Evolutionary conservation across 2,113 vertebrate species (phyloP).

Genomic region (Erythrolamprus reginae): DNA sequence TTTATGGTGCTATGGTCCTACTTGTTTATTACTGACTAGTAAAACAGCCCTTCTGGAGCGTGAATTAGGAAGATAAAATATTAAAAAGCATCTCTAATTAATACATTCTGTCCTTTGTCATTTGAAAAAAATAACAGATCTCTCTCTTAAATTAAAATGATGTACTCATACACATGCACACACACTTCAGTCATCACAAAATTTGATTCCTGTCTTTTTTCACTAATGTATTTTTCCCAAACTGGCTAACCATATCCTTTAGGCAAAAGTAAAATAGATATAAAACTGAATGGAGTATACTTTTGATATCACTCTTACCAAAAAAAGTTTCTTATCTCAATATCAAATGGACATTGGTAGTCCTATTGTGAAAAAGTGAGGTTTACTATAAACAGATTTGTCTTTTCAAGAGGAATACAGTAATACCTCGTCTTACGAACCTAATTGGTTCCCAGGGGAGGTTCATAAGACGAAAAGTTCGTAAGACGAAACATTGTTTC

Average conservation of each 20-base stretch:
- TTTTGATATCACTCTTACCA: background rate
- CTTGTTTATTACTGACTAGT: conserved; percentile 29
- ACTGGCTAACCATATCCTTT: background rate
- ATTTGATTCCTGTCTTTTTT: background rate
- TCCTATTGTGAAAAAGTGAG: conserved; percentile 8
- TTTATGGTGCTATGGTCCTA: background rate
- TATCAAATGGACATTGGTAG: background rate
- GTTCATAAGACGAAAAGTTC: no score
- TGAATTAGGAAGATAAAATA: conserved; percentile 14
- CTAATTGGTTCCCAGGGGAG: no score
- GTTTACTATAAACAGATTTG: conserved; percentile 39
- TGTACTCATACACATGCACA: background rate
- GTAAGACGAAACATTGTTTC: no score
- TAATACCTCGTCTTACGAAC: no score
- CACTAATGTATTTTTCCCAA: conserved; percentile 3
- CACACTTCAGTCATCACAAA: background rate
- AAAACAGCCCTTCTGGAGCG: conserved; percentile 6
- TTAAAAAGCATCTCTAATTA: background rate
- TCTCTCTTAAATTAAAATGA: background rate
- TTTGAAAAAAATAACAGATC: background rate
- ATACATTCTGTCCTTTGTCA: background rate
- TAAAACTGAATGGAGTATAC: background rate
- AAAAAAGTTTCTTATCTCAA: conserved; percentile 30
- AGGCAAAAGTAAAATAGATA: conserved; percentile 2
- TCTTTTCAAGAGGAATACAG: conserved; percentile 44